Conservation (phyloP, 2,888 invertebrate genomes). For the Tiliacea aurago region DNA sequence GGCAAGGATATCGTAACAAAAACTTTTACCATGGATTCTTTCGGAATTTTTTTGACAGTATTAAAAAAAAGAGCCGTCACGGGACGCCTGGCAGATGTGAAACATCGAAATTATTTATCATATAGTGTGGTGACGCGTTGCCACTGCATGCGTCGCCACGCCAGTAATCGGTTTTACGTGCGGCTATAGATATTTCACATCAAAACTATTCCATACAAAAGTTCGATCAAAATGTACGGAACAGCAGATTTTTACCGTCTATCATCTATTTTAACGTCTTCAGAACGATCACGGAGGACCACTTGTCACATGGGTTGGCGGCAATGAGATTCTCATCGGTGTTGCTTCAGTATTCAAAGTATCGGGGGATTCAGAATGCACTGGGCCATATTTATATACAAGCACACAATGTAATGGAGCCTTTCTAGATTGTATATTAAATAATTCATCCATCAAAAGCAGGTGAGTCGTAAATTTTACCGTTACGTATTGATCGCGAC, state of each 20-base stretch:
- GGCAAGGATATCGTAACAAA: too few species aligned
- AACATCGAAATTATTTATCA: too few species aligned
- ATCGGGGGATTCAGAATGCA: conserved; percentile 60
- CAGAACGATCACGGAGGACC: conserved; percentile 83
- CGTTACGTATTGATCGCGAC: too few species aligned
- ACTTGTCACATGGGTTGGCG: conserved; percentile 74
- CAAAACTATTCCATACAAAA: neutral
- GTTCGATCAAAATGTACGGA: neutral
- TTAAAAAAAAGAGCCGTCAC: too few species aligned
- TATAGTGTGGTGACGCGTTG: too few species aligned
- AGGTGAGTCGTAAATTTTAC: conserved; percentile 30
- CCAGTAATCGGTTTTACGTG: too few species aligned
- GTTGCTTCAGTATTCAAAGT: conserved; percentile 78
- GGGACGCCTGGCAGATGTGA: too few species aligned
- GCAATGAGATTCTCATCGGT: conserved; percentile 72
- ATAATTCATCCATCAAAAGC: neutral
- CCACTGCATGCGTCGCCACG: too few species aligned
- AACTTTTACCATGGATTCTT: too few species aligned
- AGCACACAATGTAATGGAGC: conserved; percentile 77
- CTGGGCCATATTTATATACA: conserved; percentile 77
- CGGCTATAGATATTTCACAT: too few species aligned
- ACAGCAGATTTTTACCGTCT: neutral
- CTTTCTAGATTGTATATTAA: conserved; percentile 74
- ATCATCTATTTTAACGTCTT: conserved; percentile 15
- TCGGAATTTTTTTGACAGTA: too few species aligned